Evolutionary conservation across 2,888 invertebrate genomes (phyloP), one percentile per base, ranked within the genome.

Genomic region (Craniophora ligustri): DNA sequence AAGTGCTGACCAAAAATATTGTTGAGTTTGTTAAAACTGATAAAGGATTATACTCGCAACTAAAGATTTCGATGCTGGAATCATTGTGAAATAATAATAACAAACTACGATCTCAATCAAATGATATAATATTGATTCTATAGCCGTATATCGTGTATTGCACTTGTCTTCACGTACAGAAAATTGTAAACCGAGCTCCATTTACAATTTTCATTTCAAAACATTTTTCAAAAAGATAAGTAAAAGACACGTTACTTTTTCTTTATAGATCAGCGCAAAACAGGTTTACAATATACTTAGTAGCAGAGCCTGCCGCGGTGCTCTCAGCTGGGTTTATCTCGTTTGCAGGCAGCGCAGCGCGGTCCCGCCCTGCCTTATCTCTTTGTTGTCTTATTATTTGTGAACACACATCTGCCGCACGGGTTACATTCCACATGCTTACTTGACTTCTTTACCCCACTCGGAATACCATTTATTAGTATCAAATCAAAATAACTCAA

Each of bases 321-420:
- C 23, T 48, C 30, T 58, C 21, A 48, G 34, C 30, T n/a, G 10
- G 32, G 34, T 39, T 49, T 61, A 65, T 67, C 67, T 60, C 45
- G 26, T 34, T 19, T 26, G 30, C 34, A 31, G 57, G 40, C 41
- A 10, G 39, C 35, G n/a, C 48, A 15, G 6, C 44, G 10, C 14
- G 18, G 31, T n/a, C 15, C n/a, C 18, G 11, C 26, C 13, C 32
- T 7, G 50, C 14, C 23, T 64, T 64, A 67, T 64, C 63, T 67
- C 15, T 53, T 48, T 67, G 61, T 65, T 53, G 53, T 53, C 48
- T 35, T 59, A 63, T 60, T 67, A 40, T 67, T 67, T 63, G 67
- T 66, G 61, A 47, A 44, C 18, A 51, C 42, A 21, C 40, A 31
- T 21, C 28, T 41, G 31, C 36, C 32, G 15, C 23, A 40, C 53